A percentile compares a stretch with the other conserved stretches of the same genome.
These are phyloP conservation scores for Eumeta japonica DNA, from an alignment of 1,140 invertebrate genomes.

Conservation along the genomic window DNA sequence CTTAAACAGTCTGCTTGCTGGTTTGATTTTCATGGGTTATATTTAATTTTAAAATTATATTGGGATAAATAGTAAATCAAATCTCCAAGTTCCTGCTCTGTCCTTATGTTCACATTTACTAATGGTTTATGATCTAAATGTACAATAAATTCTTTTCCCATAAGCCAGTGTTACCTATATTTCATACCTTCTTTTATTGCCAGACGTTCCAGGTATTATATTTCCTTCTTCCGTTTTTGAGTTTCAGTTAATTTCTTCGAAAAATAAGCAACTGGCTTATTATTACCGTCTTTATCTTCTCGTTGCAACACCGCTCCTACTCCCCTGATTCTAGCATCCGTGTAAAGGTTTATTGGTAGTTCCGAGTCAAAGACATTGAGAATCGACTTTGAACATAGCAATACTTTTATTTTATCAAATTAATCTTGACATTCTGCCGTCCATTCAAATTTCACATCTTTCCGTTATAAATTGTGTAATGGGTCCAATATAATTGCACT, in stretches of 20 bases:
- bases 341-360: conserved; percentile 23
- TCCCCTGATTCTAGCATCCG: conserved; percentile 20
- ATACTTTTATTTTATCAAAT: conserved; percentile 28
- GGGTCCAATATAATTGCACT: conserved; percentile 24
- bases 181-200: neutral
- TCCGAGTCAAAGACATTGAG: conserved; percentile 26
- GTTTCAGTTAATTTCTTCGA: no score
- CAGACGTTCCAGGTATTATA: conserved; percentile 3
- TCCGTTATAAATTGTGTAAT: no score
- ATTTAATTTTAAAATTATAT: no score
- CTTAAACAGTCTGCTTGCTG: no score
- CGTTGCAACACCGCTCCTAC: conserved; percentile 28
- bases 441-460: conserved; percentile 21
- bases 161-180: no score
- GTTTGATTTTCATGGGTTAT: no score
- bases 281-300: conserved; percentile 18
- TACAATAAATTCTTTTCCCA: no score
- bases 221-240: conserved; percentile 13
- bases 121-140: no score
- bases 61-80: no score
- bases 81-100: no score
- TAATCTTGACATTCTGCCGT: conserved; percentile 21
- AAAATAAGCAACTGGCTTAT: no score
- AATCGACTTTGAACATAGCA: conserved; percentile 26
- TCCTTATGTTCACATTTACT: no score